Evolutionary conservation across 2,888 invertebrate species (phyloP), one percentile per base, ranked within the genome.

Genomic region (Alloscopus bannaensis): DNA sequence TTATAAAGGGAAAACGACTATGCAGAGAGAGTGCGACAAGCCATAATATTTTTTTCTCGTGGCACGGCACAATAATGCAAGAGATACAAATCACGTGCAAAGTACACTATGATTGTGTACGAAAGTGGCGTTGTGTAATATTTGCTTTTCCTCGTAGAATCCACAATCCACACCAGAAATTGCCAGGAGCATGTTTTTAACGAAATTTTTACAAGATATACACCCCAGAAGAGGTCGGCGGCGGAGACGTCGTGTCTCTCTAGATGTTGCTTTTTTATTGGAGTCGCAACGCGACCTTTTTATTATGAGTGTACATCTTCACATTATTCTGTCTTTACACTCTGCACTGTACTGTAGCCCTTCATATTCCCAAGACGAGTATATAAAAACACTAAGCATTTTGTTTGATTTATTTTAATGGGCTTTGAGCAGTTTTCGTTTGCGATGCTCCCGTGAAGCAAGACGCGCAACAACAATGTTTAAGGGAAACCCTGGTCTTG

Each of bases 361-460:
- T n/a, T n/a, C n/a, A n/a, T n/a, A n/a, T n/a, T n/a, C n/a, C n/a
- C n/a, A n/a, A n/a, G n/a, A n/a, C n/a, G n/a, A n/a, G n/a, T n/a
- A n/a, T n/a, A n/a, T n/a, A n/a, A n/a, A 40, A 69, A 69, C 55
- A 28, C 57, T 69, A 69, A 69, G 69, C 40, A 69, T 22, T 40
- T 57, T 57, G n/a, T 70, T 60, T 70, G 70, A 70, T 70, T 70
- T 70, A 70, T 70, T 60, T 70, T 70, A 70, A 70, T 70, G 70
- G 70, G 60, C 60, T 70, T 47, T 20, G 40, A 70, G 70, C 70
- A 70, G 59, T 70, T 70, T 59, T 69, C 26, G 42, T 22, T n/a
- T 24, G 47, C 55, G 55, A 22, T 42, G 45, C 60, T 47, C 50
- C 26, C 57, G 29, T 42, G 18, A 24, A 13, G 36, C 52, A 69